Evolutionary conservation across 2,888 invertebrate genomes (phyloP).

Genomic region (Caenorhabditis macrosperma): DNA sequence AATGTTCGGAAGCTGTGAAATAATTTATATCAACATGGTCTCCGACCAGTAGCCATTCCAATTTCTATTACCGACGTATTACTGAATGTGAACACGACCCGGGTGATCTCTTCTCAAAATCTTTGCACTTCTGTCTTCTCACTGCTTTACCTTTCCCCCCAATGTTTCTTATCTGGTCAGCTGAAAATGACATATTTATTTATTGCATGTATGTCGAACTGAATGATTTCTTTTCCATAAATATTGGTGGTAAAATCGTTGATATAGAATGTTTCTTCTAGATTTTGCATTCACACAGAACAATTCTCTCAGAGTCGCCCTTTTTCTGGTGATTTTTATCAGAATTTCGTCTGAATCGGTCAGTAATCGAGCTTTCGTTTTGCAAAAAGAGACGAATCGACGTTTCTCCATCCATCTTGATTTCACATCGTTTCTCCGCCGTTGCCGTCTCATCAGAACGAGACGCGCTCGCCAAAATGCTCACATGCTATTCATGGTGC

Average conservation of each 20-base stretch:
- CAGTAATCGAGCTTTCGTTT: too few species aligned
- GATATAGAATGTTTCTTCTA: too few species aligned
- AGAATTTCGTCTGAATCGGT: too few species aligned
- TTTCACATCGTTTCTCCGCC: too few species aligned
- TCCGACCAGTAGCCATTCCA: not conserved
- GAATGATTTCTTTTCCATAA: too few species aligned
- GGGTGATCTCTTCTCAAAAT: slow-evolving; percentile 32
- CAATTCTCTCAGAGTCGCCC: too few species aligned
- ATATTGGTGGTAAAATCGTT: too few species aligned
- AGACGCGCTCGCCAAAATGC: not conserved
- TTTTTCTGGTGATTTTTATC: too few species aligned
- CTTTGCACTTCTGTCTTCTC: slow-evolving; percentile 7
- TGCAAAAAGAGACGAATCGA: not conserved
- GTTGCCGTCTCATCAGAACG: not conserved
- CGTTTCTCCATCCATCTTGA: too few species aligned
- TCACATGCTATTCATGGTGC: slow-evolving; percentile 18
- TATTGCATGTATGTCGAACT: slow-evolving; percentile 7
- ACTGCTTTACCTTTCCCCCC: slow-evolving; percentile 19
- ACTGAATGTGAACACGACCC: slow-evolving; percentile 25
- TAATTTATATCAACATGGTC: slow-evolving; percentile 66
- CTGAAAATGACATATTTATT: slow-evolving; percentile 12
- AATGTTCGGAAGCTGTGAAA: slow-evolving; percentile 80
- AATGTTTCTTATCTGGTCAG: not conserved
- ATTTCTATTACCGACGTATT: slow-evolving; percentile 2
- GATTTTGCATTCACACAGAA: too few species aligned